Evolutionary conservation across 2,113 vertebrate genomes (phyloP).

Genomic region (Melanostigma gelatinosum): DNA sequence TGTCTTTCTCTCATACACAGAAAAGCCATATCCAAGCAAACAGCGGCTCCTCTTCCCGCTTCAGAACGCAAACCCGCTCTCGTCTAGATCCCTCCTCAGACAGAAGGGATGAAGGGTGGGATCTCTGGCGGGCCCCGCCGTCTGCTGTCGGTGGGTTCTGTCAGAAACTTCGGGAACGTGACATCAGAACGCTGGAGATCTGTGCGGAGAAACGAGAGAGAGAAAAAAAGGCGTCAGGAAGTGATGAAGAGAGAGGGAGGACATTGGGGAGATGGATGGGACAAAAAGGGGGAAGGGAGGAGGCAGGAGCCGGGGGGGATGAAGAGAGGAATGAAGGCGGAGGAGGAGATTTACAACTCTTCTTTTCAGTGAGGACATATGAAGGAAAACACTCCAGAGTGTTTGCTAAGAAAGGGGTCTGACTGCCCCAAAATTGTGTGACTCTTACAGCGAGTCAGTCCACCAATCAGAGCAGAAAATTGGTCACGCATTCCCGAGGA

Average conservation of each 20-base stretch:
- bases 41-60: not conserved
- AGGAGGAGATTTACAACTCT: constrained; percentile 58
- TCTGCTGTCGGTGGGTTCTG: constrained; percentile 10
- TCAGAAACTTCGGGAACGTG: constrained; percentile 65
- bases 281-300: constrained; percentile 13
- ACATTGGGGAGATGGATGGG: constrained; percentile 21
- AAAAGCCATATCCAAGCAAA: constrained; percentile 52
- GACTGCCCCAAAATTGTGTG: constrained; percentile 14
- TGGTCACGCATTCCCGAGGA: constrained; percentile 31
- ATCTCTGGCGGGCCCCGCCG: constrained; percentile 21
- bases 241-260: constrained; percentile 35
- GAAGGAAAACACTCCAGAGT: constrained; percentile 63
- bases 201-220: constrained; percentile 56
- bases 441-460: constrained; percentile 36
- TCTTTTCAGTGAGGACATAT: constrained; percentile 40
- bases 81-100: constrained; percentile 16
- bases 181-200: constrained; percentile 51
- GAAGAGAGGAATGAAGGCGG: constrained; percentile 27
- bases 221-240: constrained; percentile 36
- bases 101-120: constrained; percentile 15
- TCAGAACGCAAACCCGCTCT: not conserved
- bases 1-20: constrained; percentile 45
- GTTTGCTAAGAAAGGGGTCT: constrained; percentile 48
- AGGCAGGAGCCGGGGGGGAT: constrained; percentile 9
- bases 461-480: constrained; percentile 20